Percentiles rank a stretch among this genome's conserved stretches.
Conservation (phyloP, 2,113 vertebrate genomes). For the Pogona vitticeps region DNA sequence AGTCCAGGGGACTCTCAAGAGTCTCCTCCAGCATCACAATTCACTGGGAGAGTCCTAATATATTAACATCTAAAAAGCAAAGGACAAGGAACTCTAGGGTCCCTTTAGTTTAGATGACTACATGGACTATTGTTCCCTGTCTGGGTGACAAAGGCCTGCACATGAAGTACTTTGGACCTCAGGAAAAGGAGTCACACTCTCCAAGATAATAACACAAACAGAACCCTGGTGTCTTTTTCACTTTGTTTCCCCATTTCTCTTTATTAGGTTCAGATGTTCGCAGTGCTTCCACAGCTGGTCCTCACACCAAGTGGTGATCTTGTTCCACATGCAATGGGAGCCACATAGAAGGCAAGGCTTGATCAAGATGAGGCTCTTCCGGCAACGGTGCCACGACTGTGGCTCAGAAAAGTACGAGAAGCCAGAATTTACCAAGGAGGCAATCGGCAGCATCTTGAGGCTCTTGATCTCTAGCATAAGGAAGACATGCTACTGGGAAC, state of each 20-base stretch:
- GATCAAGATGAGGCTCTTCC: constrained; percentile 70
- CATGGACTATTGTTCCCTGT: no score
- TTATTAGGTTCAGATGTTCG: constrained; percentile 75
- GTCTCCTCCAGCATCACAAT: no score
- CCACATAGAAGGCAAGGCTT: not conserved
- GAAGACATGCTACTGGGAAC: constrained; percentile 74
- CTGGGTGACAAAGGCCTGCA: no score
- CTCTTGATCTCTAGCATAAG: constrained; percentile 78
- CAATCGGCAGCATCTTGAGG: constrained; percentile 74
- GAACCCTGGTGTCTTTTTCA: no score
- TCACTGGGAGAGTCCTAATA: no score
- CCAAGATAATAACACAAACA: no score
- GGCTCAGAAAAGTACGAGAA: not conserved
- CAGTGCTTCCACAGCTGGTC: constrained; percentile 71
- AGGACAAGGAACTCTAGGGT: no score
- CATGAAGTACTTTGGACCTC: no score
- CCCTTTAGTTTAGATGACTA: no score
- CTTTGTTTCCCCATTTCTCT: not conserved
- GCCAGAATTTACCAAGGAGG: constrained; percentile 43
- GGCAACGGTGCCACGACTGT: constrained; percentile 73
- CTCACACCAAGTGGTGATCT: constrained; percentile 70
- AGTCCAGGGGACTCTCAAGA: no score
- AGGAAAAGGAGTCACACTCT: no score
- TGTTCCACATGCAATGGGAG: constrained; percentile 57
- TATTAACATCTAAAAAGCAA: no score